phyloP scores from a whole-genome alignment of 2,888 invertebrate genomes.

The Cacoxenus indagator region DNA sequence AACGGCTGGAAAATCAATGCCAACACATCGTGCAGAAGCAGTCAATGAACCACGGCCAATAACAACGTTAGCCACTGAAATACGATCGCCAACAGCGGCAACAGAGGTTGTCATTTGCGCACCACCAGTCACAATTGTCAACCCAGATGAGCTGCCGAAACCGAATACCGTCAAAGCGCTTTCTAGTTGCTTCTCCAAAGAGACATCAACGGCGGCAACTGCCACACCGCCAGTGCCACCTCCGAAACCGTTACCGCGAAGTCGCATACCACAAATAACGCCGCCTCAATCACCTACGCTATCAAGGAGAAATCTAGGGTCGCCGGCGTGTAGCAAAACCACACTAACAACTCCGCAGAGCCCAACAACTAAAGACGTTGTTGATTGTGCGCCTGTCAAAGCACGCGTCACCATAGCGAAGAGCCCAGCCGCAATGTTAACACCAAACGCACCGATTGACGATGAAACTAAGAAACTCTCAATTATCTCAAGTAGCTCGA shows the following conservation, averaged over 20 bases:
- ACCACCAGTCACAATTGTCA: constrained; percentile 58
- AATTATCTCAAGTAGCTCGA: constrained; percentile 22
- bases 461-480: constrained; percentile 8
- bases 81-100: constrained; percentile 28
- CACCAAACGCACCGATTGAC: background rate
- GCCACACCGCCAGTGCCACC: constrained; percentile 29
- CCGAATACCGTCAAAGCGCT: constrained; percentile 63
- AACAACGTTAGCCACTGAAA: constrained; percentile 4
- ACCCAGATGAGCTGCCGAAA: constrained; percentile 63
- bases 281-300: constrained; percentile 54
- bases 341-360: constrained; percentile 9
- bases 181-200: constrained; percentile 57
- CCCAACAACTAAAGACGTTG: constrained; percentile 31
- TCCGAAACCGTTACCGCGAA: constrained; percentile 51
- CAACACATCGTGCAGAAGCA: constrained; percentile 26
- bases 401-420: background rate
- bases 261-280: constrained; percentile 61
- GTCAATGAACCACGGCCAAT: constrained; percentile 28
- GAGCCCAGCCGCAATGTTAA: background rate
- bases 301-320: constrained; percentile 28
- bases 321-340: background rate
- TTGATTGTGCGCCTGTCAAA: constrained; percentile 34
- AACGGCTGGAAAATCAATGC: constrained; percentile 73
- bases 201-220: constrained; percentile 8
- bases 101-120: constrained; percentile 60